phyloP scores from a whole-genome alignment of 2,888 invertebrate species.

The Seladonia tumulorum region DNA sequence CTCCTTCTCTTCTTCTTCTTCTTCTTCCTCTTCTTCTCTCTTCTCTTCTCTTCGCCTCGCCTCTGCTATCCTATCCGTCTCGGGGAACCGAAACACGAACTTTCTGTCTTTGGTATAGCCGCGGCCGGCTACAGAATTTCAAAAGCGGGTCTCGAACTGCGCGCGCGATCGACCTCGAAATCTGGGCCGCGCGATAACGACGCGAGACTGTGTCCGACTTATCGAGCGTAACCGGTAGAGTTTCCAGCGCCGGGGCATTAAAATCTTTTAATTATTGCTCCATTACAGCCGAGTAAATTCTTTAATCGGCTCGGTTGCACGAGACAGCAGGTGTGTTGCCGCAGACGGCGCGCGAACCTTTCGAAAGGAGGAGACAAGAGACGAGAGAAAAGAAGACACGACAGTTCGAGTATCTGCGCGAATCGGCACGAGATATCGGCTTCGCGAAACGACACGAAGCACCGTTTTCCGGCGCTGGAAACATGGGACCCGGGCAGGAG shows the following conservation, averaged over 20 bases:
- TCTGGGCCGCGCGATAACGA: constrained; percentile 7
- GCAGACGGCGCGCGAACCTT: constrained; percentile 22
- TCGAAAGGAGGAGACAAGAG: not conserved
- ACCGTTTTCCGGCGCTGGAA: not conserved
- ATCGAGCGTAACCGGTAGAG: constrained; percentile 27
- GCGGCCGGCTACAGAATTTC: not conserved
- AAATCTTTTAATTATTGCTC: constrained; percentile 63
- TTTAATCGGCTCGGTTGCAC: constrained; percentile 57
- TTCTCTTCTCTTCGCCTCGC: not conserved
- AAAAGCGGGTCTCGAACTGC: not conserved
- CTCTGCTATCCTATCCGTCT: not conserved
- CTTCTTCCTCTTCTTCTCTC: not conserved
- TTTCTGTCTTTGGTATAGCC: not conserved
- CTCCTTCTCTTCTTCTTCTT: not conserved
- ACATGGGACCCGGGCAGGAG: constrained; percentile 11
- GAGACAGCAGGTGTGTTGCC: constrained; percentile 60
- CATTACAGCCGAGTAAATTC: constrained; percentile 63
- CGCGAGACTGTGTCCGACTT: not conserved
- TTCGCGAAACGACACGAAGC: constrained; percentile 14
- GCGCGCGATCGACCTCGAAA: not conserved
- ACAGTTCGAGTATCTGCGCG: not conserved
- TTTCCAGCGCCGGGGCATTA: constrained; percentile 22
- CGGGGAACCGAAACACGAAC: not conserved
- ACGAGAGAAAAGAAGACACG: constrained; percentile 5
- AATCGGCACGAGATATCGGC: constrained; percentile 15